Conservation (phyloP, 2,888 invertebrate species). For the Dasypogon diadema region DNA sequence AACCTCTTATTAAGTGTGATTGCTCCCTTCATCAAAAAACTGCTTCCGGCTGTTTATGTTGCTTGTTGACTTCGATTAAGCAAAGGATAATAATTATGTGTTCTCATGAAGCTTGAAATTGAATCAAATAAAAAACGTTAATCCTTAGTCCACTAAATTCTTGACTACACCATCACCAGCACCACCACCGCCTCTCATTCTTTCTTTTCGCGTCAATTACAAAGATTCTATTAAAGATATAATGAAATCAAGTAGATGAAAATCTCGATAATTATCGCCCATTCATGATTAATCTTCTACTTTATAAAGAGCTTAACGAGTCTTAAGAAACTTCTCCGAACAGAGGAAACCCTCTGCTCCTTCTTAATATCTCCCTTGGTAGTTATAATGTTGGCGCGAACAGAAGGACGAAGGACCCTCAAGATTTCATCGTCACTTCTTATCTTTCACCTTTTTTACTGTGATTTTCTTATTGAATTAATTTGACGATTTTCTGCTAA, state of each 20-base stretch:
- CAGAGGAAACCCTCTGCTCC: not conserved
- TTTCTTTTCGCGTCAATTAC: conserved; percentile 7
- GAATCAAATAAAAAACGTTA: conserved; percentile 7
- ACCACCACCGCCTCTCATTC: not conserved
- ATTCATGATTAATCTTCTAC: conserved; percentile 47
- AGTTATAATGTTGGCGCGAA: not conserved
- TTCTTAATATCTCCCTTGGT: not conserved
- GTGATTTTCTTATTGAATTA: conserved; percentile 34
- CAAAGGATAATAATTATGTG: not conserved
- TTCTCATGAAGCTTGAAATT: not conserved
- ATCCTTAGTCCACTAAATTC: not conserved
- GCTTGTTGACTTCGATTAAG: conserved; percentile 10
- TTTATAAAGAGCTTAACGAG: conserved; percentile 45
- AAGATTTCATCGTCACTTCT: conserved; percentile 34
- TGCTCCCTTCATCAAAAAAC: conserved; percentile 26
- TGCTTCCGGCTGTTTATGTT: conserved; percentile 33
- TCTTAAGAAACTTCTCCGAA: conserved; percentile 23
- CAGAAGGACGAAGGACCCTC: not conserved
- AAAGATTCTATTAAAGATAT: conserved; percentile 26
- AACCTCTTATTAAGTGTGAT: conserved; percentile 35
- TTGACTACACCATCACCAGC: not conserved
- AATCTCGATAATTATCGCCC: conserved; percentile 47
- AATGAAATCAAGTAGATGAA: conserved; percentile 45
- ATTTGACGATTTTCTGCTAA: conserved; percentile 39
- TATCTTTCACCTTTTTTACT: conserved; percentile 35